Base-by-base conservation (phyloP, 2,797 vertebrate species). In the Macropus fuliginosus region DNA sequence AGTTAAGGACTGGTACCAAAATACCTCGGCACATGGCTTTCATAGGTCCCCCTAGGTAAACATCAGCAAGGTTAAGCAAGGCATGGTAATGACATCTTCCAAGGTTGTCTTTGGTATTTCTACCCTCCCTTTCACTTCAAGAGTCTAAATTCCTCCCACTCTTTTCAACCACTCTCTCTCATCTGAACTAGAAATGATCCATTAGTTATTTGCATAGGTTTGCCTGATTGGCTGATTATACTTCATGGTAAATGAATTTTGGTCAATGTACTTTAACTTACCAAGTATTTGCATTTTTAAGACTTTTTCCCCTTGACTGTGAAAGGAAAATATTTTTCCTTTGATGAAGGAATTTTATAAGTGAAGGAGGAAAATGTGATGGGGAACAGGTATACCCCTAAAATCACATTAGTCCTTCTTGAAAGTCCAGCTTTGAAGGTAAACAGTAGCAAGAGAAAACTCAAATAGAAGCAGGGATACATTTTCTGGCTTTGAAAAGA, bases 211-310 rank as follows among this genome's bases (percentile, higher is more conserved):
- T 50, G 55, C 10, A 87, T 5, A 50, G 74, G 3, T 50, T 87
- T 46, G 74, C 29, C 50, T 14, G 18, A 89, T 93, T 91, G 50
- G 34, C 18, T 90, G 54, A 18, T 34, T 55, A 5, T 50, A 54
- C 28, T 4, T 55, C 13, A 90, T 29, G 46, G 13, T 55, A 28
- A 46, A 91, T 56, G 13, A 10, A 81, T 93, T 89, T 81, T 56
- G 62, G 55, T 34, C 18, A n/a, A 59, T 56, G 24, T 54, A 21
- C 4, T 87, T 50, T 92, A 40, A 81, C 5, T 90, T 91, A 87
- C 3, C 57, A 55, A 29, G 11, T 59, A 66, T 56, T 94, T 91
- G 52, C 54, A 92, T 66, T 94, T 62, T 56, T 91, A 92, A 55
- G 21, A n/a, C 34, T 54, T 62, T 8, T 31, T 4, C 40, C n/a